Base-by-base conservation (phyloP, 1,140 invertebrate species). In the Zaprionus africanus region DNA sequence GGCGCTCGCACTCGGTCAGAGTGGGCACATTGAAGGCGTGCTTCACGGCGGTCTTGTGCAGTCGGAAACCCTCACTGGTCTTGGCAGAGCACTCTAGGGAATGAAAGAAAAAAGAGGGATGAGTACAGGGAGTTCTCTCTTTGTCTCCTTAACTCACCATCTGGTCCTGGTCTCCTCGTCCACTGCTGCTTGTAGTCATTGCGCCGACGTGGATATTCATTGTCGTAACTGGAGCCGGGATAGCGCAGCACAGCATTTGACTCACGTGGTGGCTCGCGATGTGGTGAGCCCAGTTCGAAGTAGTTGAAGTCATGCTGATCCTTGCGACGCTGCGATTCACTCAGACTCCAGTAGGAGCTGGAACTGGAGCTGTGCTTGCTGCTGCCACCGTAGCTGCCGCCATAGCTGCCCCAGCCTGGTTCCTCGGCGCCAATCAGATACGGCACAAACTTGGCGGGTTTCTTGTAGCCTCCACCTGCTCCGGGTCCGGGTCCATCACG, bases 61-160 rank as follows among this genome's bases (percentile, higher is more conserved):
- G 88, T 19, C 96, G 94, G 92, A 97, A 97, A 0, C 96, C 96
- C 5, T 95, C 94, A 43, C 95, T 94, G 2, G 95, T 94, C 85
- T 96, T 94, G 1, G 96, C 94, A 3, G 96, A 97, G 83, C 96
- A 97, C 81, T 96, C 96, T 96, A 93, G 81, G 2, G 7, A 2
- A n/a, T n/a, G n/a, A 9, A 13, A n/a, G 17, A 43, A n/a, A 17
- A 36, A n/a, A 6, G 13, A 13, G 12, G 7, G 11, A 4, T 46
- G 24, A 9, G 7, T 31, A 34, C 17, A 4, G 15, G 6, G 5
- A 28, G 31, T 11, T 11, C 31, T 11, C 22, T 41, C 22, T 4
- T 2, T 60, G 2, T 24, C 15, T 41, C 13, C 5, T n/a, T 0
- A 2, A 24, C 70, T 73, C 57, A 93, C 92, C 92, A 85, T 93